Conservation (phyloP, 1,140 invertebrate species). For the Heterodera schachtii region DNA sequence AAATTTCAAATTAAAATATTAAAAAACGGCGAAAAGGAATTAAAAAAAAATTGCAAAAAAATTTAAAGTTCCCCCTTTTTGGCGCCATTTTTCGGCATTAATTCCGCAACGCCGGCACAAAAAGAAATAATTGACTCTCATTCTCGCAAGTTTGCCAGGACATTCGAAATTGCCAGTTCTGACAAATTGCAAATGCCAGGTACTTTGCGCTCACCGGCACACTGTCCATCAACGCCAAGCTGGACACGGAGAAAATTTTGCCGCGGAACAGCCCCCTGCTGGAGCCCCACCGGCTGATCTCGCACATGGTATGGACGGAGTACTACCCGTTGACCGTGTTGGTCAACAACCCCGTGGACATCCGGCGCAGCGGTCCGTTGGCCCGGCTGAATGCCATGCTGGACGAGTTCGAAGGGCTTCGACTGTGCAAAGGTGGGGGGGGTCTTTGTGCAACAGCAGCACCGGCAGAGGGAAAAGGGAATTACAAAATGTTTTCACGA, state of each 20-base stretch:
- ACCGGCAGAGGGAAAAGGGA: too few relatives aligned
- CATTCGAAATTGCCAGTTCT: too few relatives aligned
- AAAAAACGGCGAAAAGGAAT: too few relatives aligned
- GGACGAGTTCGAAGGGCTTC: slow-evolving; percentile 55
- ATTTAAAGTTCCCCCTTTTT: too few relatives aligned
- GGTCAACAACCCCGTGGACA: slow-evolving; percentile 60
- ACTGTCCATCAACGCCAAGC: slow-evolving; percentile 34
- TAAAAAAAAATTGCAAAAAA: too few relatives aligned
- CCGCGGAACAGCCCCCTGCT: slow-evolving; percentile 55
- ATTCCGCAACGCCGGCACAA: too few relatives aligned
- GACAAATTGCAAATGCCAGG: too few relatives aligned
- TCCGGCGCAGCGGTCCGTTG: slow-evolving; percentile 31
- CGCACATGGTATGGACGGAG: slow-evolving; percentile 59
- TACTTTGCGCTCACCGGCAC: slow-evolving; percentile 57
- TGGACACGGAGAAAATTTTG: slow-evolving; percentile 56
- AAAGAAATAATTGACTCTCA: too few relatives aligned
- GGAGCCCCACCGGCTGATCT: slow-evolving; percentile 55
- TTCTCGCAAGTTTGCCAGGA: too few relatives aligned
- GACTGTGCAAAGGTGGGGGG: slow-evolving; percentile 31
- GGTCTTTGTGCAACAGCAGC: neutral
- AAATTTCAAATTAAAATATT: too few relatives aligned
- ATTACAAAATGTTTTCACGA: too few relatives aligned
- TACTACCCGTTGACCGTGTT: slow-evolving; percentile 64
- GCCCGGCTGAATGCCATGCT: slow-evolving; percentile 48
- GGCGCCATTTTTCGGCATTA: too few relatives aligned